These are phyloP conservation scores for Ophiodon elongatus DNA, from an alignment of 2,113 vertebrate genomes.

Conservation along the genomic window DNA sequence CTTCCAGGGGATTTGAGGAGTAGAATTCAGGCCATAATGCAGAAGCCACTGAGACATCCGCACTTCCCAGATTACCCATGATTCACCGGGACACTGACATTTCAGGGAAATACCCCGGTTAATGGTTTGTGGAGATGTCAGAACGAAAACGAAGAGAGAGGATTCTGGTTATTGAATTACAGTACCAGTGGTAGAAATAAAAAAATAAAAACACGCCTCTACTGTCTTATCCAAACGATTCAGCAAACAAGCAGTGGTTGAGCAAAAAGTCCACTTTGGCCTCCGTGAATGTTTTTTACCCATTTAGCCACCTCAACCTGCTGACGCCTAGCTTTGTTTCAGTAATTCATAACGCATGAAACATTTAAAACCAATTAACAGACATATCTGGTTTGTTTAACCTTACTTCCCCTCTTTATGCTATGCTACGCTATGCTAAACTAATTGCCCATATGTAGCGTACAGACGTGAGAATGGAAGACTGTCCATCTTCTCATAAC, in stretches of 20 bases:
- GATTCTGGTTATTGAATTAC: neutral
- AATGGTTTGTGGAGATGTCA: neutral
- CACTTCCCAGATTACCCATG: neutral
- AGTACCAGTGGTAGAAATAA: neutral
- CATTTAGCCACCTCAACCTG: neutral
- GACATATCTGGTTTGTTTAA: no score
- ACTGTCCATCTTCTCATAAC: no score
- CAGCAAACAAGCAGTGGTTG: neutral
- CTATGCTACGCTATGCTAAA: no score
- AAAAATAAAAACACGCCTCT: neutral
- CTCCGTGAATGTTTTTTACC: neutral
- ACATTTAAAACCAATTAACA: no score
- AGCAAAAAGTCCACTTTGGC: neutral
- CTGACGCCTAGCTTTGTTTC: neutral
- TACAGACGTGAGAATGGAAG: no score
- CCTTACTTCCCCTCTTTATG: no score
- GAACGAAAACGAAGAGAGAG: neutral
- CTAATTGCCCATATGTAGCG: no score
- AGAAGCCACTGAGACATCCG: neutral
- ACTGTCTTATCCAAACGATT: neutral
- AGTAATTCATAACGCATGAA: neutral
- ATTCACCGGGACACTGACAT: neutral
- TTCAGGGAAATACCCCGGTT: neutral
- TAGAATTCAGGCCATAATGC: neutral
- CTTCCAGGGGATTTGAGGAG: slow-evolving; percentile 1